Conservation (phyloP, 2,113 vertebrate genomes). For the Equus przewalskii region DNA sequence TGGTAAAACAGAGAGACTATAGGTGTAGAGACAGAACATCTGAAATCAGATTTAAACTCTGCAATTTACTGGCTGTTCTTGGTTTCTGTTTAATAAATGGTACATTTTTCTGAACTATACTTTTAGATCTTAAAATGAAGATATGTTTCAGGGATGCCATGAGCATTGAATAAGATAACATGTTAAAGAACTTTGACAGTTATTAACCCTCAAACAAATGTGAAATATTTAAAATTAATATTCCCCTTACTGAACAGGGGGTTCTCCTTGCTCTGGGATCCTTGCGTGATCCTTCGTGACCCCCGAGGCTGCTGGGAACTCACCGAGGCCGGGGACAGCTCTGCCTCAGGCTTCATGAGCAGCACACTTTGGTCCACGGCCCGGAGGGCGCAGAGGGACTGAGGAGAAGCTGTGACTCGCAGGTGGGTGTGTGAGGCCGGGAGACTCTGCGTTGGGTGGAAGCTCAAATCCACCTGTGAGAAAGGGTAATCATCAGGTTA, state of each 20-base stretch:
- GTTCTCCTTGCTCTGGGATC: background rate
- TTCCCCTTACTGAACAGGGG: background rate
- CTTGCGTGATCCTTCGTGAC: background rate
- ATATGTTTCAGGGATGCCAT: background rate
- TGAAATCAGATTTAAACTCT: background rate
- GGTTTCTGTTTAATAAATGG: background rate
- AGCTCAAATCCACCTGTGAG: slow-evolving; percentile 85
- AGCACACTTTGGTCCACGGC: too few relatives aligned
- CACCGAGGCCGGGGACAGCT: too few relatives aligned
- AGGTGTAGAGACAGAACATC: background rate
- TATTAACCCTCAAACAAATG: background rate
- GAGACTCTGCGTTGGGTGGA: slow-evolving; percentile 85
- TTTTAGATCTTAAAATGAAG: background rate
- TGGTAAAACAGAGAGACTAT: background rate
- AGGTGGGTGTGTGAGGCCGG: slow-evolving; percentile 86
- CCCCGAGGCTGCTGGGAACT: slow-evolving; percentile 42
- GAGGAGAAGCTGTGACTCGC: slow-evolving; percentile 84
- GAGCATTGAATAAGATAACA: background rate
- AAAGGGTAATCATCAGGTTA: slow-evolving; percentile 20
- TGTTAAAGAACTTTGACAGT: background rate
- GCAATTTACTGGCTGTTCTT: background rate
- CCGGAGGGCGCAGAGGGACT: slow-evolving; percentile 85
- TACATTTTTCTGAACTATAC: background rate
- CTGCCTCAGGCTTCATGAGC: too few relatives aligned
- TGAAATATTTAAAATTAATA: background rate